Conservation (phyloP, 2,113 vertebrate genomes). For the Nanger granti region DNA sequence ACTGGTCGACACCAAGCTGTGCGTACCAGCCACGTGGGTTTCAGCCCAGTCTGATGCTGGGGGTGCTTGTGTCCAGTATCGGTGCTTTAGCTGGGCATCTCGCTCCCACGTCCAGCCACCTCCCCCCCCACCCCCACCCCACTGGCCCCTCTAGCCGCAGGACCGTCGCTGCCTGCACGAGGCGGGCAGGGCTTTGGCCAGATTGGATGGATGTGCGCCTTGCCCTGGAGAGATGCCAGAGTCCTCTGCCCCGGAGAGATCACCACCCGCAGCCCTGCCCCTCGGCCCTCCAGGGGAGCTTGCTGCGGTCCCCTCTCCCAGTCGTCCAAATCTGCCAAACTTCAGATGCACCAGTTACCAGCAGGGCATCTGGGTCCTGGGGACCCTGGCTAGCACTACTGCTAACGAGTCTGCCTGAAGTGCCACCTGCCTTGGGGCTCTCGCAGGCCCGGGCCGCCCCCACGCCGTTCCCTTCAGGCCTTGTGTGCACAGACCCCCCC, state of each 20-base stretch:
- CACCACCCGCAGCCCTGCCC: fast-evolving
- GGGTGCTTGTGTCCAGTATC: fast-evolving
- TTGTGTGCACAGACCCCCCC: background rate
- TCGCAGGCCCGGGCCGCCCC: fast-evolving
- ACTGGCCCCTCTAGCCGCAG: fast-evolving
- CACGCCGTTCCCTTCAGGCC: background rate
- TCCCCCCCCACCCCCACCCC: fast-evolving
- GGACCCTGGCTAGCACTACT: background rate
- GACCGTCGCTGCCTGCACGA: fast-evolving
- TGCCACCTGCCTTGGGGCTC: background rate
- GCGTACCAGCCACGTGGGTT: fast-evolving
- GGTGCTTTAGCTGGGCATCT: fast-evolving
- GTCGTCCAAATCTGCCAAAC: background rate
- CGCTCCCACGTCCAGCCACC: background rate
- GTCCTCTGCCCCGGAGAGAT: background rate
- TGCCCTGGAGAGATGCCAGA: background rate
- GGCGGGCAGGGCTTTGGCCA: fast-evolving
- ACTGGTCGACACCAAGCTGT: fast-evolving
- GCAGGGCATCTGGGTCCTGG: background rate
- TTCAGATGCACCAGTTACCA: fast-evolving
- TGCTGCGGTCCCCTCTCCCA: fast-evolving
- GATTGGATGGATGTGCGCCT: fast-evolving
- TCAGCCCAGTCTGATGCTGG: fast-evolving
- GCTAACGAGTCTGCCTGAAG: fast-evolving
- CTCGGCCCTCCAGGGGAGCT: background rate